phyloP scores from a whole-genome alignment of 2,113 vertebrate species.

The Todiramphus saurophagus region DNA sequence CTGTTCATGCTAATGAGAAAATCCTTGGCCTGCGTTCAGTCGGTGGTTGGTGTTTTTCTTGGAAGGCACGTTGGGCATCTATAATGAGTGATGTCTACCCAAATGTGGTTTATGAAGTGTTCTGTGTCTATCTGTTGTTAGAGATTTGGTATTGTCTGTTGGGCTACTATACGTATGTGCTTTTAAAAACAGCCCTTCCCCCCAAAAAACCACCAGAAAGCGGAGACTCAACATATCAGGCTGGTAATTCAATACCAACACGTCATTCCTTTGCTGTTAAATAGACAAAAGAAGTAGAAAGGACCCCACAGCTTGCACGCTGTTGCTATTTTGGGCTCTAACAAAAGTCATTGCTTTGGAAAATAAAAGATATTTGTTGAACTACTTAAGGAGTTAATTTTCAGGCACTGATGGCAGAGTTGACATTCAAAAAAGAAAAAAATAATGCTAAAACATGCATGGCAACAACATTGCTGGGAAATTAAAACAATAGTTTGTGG shows the following conservation, averaged over 20 bases:
- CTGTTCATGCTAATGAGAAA: slow-evolving; percentile 46
- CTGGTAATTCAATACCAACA: neutral
- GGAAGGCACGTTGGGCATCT: neutral
- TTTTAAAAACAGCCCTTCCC: neutral
- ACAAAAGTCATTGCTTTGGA: slow-evolving; percentile 10
- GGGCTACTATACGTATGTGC: neutral
- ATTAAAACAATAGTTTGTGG: neutral
- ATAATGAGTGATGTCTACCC: neutral
- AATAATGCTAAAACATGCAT: neutral
- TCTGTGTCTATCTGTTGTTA: neutral
- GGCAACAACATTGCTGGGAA: neutral
- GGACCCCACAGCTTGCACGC: slow-evolving; percentile 45
- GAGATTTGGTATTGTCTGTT: slow-evolving; percentile 4
- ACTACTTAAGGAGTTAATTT: slow-evolving; percentile 33
- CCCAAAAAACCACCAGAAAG: neutral
- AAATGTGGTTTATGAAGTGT: slow-evolving; percentile 8
- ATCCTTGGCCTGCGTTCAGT: slow-evolving; percentile 57
- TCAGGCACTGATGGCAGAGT: neutral
- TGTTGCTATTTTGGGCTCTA: neutral
- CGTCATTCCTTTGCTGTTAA: neutral
- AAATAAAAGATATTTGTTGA: neutral
- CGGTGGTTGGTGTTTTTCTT: slow-evolving; percentile 40
- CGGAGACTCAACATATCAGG: neutral
- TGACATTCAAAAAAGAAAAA: neutral
- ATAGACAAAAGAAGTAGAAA: slow-evolving; percentile 25